Percentiles rank a stretch among this genome's conserved stretches.
phyloP scores from a whole-genome alignment of 1,140 invertebrate species.

The Nilaparvata lugens region DNA sequence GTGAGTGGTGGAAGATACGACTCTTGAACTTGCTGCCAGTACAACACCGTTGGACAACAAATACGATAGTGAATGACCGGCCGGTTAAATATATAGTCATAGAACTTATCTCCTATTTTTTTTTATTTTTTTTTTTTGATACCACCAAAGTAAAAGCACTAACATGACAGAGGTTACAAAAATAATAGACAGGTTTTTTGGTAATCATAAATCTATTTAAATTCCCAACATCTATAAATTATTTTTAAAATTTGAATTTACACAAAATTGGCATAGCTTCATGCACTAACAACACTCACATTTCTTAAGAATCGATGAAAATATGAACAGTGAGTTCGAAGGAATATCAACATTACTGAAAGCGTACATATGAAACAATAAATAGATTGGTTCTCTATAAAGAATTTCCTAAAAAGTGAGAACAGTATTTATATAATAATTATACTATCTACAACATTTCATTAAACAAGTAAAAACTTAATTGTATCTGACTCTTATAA shows the following conservation, averaged over 20 bases:
- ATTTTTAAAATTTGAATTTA: neutral
- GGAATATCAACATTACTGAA: conserved; percentile 1
- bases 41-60: too few relatives aligned
- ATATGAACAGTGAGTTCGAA: neutral
- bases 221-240: conserved; percentile 2
- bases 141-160: too few relatives aligned
- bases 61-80: too few relatives aligned
- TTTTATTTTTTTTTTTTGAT: too few relatives aligned
- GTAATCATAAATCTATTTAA: conserved; percentile 1
- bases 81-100: too few relatives aligned
- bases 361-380: neutral
- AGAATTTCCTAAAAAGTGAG: neutral
- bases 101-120: too few relatives aligned
- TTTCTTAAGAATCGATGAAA: neutral
- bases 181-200: neutral
- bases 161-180: too few relatives aligned
- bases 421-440: neutral
- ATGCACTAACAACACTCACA: neutral
- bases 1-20: too few relatives aligned
- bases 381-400: neutral
- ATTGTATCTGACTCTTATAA: neutral
- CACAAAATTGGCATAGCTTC: neutral
- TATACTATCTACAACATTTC: neutral
- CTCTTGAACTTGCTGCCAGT: too few relatives aligned
- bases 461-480: neutral